Evolutionary conservation across 2,113 vertebrate species (phyloP).

Genomic region (Addax nasomaculatus): DNA sequence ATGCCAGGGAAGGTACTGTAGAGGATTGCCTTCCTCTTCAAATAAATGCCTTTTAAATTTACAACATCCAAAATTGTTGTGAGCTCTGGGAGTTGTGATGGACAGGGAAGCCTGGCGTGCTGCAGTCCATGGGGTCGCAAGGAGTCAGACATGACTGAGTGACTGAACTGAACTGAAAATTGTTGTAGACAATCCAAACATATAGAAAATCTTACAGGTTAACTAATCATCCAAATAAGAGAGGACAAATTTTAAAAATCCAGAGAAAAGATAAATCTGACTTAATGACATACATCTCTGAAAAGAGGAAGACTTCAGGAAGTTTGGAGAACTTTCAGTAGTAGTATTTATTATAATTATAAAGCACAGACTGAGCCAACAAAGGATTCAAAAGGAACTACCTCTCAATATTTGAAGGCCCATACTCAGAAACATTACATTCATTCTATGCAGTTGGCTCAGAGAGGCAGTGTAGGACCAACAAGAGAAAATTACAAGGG

Average conservation of each 20-base stretch:
- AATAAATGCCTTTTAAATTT: constrained; percentile 1
- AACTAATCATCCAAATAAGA: not conserved
- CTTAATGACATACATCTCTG: not conserved
- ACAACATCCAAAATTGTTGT: not conserved
- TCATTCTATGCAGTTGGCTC: not conserved
- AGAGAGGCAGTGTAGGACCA: not conserved
- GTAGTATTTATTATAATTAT: not conserved
- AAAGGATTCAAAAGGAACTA: not conserved
- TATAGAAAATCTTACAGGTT: not conserved
- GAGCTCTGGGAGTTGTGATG: not conserved
- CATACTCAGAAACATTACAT: not conserved
- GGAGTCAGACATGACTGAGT: not conserved
- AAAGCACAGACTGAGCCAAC: not conserved
- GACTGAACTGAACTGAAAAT: not conserved
- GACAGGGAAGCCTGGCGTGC: not conserved
- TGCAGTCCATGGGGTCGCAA: not conserved
- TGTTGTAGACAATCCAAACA: not conserved
- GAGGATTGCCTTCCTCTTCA: not conserved
- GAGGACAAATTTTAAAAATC: not conserved
- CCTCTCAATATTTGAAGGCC: not conserved
- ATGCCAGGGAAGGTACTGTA: not conserved
- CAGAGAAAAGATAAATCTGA: not conserved
- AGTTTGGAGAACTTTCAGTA: not conserved
- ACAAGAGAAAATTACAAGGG: not conserved
- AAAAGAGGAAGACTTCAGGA: not conserved